Conservation (phyloP, 2,888 invertebrate species). For the Dryadula phaetusa region DNA sequence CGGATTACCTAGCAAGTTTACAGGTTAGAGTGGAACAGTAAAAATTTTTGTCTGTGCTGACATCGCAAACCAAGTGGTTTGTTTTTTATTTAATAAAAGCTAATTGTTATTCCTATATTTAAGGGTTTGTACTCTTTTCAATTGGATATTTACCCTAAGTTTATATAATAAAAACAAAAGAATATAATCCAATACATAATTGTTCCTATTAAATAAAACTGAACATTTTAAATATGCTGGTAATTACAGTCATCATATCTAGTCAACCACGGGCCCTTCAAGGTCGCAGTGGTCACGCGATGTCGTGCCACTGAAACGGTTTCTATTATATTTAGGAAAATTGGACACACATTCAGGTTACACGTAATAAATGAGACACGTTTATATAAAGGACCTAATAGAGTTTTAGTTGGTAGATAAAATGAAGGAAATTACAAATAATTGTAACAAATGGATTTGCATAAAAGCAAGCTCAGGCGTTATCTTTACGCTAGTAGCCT, state of each 20-base stretch:
- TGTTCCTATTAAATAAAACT: too few species aligned
- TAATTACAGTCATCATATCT: neutral
- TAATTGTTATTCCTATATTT: too few species aligned
- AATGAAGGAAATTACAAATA: neutral
- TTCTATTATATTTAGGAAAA: constrained; percentile 13
- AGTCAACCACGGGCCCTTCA: constrained; percentile 3
- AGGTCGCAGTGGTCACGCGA: constrained; percentile 11
- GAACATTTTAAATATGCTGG: too few species aligned
- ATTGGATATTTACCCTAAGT: too few species aligned
- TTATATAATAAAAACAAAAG: too few species aligned
- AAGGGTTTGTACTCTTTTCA: too few species aligned
- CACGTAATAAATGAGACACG: neutral
- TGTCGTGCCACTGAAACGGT: constrained; percentile 14
- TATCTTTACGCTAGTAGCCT: neutral
- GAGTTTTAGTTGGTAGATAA: neutral
- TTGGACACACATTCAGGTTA: neutral
- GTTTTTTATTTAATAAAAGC: too few species aligned
- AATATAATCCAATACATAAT: too few species aligned
- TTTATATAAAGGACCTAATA: constrained; percentile 7
- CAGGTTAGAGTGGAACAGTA: too few species aligned
- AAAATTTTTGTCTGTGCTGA: too few species aligned
- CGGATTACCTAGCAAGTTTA: too few species aligned
- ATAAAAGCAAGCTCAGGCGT: neutral
- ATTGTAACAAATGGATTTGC: neutral
- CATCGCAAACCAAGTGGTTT: too few species aligned